phyloP scores from a whole-genome alignment of 30 jellyfish, hydroid and myxozoan species.

The Euphysa ruthae region DNA sequence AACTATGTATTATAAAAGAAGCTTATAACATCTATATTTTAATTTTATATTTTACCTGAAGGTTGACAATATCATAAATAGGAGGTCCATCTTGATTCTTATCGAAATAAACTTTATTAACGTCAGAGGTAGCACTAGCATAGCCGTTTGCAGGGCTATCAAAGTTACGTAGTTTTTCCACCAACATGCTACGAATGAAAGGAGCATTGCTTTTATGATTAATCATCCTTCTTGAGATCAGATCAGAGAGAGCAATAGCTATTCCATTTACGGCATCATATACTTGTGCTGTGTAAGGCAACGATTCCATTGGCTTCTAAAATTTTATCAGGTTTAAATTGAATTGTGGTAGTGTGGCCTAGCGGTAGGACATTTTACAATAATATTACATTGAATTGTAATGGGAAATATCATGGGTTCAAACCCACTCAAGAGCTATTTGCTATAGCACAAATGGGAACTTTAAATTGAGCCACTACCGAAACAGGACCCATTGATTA shows the following conservation, averaged over 20 bases:
- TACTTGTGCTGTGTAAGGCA: conserved; percentile 87
- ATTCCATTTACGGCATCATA: conserved; percentile 91
- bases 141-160: conserved; percentile 59
- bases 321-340: no score
- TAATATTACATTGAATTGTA: no score
- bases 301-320: no score
- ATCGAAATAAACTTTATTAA: conserved; percentile 56
- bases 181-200: conserved; percentile 41
- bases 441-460: no score
- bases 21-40: no score
- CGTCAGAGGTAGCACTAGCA: conserved; percentile 72
- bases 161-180: conserved; percentile 35
- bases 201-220: conserved; percentile 27
- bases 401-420: no score
- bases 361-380: no score
- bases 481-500: no score
- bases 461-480: no score
- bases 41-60: conserved; percentile 53
- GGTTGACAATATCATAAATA: conserved; percentile 43
- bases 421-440: no score
- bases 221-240: conserved; percentile 46
- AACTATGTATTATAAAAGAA: no score
- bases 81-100: conserved; percentile 91
- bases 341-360: no score
- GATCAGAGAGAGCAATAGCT: conserved; percentile 83